Conservation (phyloP, 2,888 invertebrate species). For the Polydrusus pterygomalis region DNA sequence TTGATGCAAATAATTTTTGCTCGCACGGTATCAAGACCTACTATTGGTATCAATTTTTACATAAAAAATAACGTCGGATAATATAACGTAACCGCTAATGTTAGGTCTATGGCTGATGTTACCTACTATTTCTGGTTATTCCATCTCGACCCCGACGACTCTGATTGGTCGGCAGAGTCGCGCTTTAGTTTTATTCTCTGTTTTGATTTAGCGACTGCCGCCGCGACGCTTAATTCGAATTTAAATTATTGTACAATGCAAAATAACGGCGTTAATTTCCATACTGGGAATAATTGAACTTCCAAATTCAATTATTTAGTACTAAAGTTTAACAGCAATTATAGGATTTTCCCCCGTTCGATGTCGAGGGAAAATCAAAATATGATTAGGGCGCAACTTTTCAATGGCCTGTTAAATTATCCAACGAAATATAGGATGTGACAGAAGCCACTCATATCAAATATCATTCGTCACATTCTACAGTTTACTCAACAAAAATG, state of each 20-base stretch:
- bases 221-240: conserved; percentile 1
- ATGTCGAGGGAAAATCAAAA: no score
- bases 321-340: not conserved
- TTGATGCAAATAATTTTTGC: no score
- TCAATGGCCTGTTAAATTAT: no score
- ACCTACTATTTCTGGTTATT: conserved; percentile 4
- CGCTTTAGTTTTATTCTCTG: conserved; percentile 6
- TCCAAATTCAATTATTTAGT: conserved; percentile 3
- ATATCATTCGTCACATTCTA: no score
- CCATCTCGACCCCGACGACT: not conserved
- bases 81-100: no score
- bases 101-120: conserved; percentile 16
- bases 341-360: no score
- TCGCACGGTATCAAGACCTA: no score
- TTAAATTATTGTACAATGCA: conserved; percentile 11
- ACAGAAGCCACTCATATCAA: no score
- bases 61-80: not conserved
- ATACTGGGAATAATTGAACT: conserved; percentile 9
- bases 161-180: not conserved
- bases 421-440: no score
- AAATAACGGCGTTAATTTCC: conserved; percentile 8
- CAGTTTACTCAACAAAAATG: no score
- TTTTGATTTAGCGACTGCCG: conserved; percentile 12
- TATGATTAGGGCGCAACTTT: no score
- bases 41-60: no score